Base-by-base conservation (phyloP, 1,140 invertebrate species). In the Drosophila takahashii region DNA sequence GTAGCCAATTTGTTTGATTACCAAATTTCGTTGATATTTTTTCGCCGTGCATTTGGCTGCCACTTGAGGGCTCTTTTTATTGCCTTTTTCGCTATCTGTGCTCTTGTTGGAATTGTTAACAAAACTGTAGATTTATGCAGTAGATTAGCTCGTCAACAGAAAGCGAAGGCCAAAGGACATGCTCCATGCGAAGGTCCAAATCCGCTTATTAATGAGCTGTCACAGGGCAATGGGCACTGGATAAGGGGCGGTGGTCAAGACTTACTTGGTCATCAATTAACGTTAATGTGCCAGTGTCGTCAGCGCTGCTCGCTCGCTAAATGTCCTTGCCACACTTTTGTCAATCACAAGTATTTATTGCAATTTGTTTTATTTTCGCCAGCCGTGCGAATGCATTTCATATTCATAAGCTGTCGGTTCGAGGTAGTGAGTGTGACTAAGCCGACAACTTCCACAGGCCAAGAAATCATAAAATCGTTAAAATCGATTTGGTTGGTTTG, bases 131-230 rank as follows among this genome's bases (percentile, higher is more conserved):
- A 87, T 87, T 87, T 87, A 87, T 89, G 79, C 78, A 79, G 75
- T 79, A 83, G 83, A 87, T 87, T 83, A 87, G 76, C 76, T 76
- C 79, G 59, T 79, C 84, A 89, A 87, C 83, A 67, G 65, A 79
- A 67, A 62, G 61, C 36, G 48, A 42, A 60, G 64, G 61, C 39
- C 47, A 52, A 61, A 73, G 77, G 60, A 62, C 39, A 42, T 75
- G 32, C 32, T 15, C 42, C 7, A 32, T 59, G 26, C 52, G 65
- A 59, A 79, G 77, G 81, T 56, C 62, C 50, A 86, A 87, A 86
- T 86, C 83, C 83, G 79, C 60, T 83, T 86, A 86, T 86, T 86
- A 86, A 86, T 86, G 83, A 87, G 79, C 83, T 86, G 84, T 87
- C 83, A 81, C 70, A 36, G 36, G 58, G 11, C 45, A 37, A 29